Evolutionary conservation across 1,140 invertebrate genomes (phyloP).

Genomic region (Parasteatoda tepidariorum): DNA sequence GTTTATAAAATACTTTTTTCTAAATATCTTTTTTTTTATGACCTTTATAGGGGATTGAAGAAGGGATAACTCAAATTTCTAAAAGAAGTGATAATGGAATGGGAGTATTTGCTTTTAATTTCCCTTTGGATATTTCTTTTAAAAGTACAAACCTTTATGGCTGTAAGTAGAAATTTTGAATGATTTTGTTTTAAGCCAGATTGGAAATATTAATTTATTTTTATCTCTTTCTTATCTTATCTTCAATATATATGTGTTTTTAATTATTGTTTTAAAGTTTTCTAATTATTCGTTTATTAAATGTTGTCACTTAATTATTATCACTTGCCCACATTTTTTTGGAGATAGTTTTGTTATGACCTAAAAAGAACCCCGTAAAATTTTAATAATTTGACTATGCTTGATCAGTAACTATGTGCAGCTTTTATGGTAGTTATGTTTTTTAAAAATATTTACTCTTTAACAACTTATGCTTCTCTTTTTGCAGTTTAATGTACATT

Average conservation of each 20-base stretch:
- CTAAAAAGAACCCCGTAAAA: no score
- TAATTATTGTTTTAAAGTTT: neutral
- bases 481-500: no score
- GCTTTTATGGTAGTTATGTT: no score
- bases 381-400: no score
- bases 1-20: no score
- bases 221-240: no score
- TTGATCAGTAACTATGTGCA: no score
- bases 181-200: neutral
- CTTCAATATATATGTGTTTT: neutral
- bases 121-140: slow-evolving; percentile 81
- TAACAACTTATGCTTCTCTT: no score
- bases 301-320: neutral
- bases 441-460: no score
- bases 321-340: neutral
- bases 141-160: slow-evolving; percentile 82
- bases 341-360: neutral
- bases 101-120: slow-evolving; percentile 79
- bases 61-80: slow-evolving; percentile 80
- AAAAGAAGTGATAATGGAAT: slow-evolving; percentile 75
- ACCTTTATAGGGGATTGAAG: slow-evolving; percentile 82
- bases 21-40: no score
- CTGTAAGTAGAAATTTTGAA: slow-evolving; percentile 73
- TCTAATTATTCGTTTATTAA: neutral
- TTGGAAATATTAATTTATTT: neutral